Evolutionary conservation across 2,113 vertebrate species (phyloP).

Genomic region (Proterorhinus semilunaris): DNA sequence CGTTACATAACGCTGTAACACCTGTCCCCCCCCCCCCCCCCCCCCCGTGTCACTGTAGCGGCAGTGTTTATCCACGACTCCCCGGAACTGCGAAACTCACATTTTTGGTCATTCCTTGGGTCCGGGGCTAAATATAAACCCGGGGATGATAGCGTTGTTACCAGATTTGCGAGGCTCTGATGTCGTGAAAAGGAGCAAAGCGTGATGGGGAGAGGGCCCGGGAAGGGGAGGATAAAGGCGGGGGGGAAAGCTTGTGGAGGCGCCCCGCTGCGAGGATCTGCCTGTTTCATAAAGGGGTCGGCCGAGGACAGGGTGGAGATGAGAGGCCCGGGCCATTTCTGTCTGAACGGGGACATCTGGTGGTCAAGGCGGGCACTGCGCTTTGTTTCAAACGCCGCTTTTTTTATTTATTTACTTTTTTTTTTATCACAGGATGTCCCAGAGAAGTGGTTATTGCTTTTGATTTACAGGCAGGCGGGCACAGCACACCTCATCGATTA

Average conservation of each 20-base stretch:
- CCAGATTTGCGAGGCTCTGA: constrained; percentile 35
- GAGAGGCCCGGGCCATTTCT: constrained; percentile 45
- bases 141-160: constrained; percentile 8
- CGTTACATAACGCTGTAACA: neutral
- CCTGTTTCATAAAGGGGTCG: constrained; percentile 55
- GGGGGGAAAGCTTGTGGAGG: neutral
- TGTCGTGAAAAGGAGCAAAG: constrained; percentile 38
- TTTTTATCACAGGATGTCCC: too few relatives aligned
- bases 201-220: constrained; percentile 33
- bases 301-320: constrained; percentile 62
- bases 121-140: constrained; percentile 41
- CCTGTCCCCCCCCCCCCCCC: neutral
- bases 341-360: constrained; percentile 71
- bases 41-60: neutral
- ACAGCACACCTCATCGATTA: too few relatives aligned
- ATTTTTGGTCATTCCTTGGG: constrained; percentile 40
- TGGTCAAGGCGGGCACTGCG: constrained; percentile 53
- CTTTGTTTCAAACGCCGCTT: fast-evolving
- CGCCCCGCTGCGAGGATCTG: constrained; percentile 18
- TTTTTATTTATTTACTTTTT: too few relatives aligned
- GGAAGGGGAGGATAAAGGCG: neutral
- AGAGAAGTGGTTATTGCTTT: too few relatives aligned
- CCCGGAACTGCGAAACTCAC: constrained; percentile 6
- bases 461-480: too few relatives aligned
- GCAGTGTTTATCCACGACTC: neutral